A percentile compares a stretch with the other conserved stretches of the same genome.
Conservation (phyloP, 2,888 invertebrate species). For the Machimus rusticus region DNA sequence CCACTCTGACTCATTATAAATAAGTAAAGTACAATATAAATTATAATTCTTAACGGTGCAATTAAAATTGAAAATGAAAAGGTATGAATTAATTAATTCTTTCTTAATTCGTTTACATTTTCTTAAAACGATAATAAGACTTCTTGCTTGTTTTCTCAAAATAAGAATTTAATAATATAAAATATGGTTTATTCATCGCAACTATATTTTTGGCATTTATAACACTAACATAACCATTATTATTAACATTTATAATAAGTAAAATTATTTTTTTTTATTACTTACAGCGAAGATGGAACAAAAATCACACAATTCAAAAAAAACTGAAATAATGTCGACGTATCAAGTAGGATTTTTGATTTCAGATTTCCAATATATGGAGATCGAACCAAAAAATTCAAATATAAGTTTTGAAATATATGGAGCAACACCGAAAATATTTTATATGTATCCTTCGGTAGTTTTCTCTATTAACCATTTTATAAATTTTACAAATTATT, state of each 20-base stretch:
- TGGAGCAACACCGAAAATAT: background rate
- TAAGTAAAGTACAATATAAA: too few species aligned
- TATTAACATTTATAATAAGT: background rate
- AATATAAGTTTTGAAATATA: background rate
- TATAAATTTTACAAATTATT: background rate
- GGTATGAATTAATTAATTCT: too few species aligned
- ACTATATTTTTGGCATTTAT: too few species aligned
- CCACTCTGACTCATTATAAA: too few species aligned
- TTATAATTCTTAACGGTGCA: too few species aligned
- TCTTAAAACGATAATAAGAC: too few species aligned
- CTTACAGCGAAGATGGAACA: slow-evolving; percentile 52
- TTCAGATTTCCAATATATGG: slow-evolving; percentile 59
- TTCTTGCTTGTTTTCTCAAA: too few species aligned
- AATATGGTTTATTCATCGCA: too few species aligned
- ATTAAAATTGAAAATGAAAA: too few species aligned
- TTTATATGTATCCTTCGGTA: background rate
- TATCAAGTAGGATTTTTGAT: slow-evolving; percentile 80
- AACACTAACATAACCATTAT: too few species aligned
- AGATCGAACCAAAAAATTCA: background rate
- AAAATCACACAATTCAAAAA: slow-evolving; percentile 52
- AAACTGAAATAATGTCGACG: slow-evolving; percentile 71
- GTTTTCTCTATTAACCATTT: slow-evolving; percentile 17
- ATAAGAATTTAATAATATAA: too few species aligned
- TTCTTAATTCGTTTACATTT: too few species aligned
- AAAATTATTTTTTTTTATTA: background rate